These are phyloP conservation scores for Theonella swinhoei DNA, from an alignment of 37 sponge, comb jelly and placozoan species.

Conservation along the genomic window DNA sequence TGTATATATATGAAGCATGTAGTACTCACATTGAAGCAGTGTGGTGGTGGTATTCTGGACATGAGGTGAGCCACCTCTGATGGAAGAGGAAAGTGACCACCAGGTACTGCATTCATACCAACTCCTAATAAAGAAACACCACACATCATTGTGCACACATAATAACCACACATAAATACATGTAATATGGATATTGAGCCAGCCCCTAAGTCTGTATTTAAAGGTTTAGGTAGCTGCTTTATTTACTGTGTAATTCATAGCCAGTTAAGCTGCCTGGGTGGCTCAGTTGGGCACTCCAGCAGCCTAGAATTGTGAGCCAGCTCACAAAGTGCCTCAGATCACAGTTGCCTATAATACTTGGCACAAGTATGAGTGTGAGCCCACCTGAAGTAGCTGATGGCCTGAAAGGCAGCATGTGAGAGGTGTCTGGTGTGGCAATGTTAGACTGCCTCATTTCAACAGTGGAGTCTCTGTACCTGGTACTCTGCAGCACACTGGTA, in stretches of 20 bases:
- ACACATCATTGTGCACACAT: no score
- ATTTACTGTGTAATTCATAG: no score
- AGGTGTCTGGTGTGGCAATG: slow-evolving; percentile 75
- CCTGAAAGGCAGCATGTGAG: slow-evolving; percentile 89
- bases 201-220: no score
- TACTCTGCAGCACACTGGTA: slow-evolving; percentile 11
- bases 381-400: slow-evolving; percentile 72
- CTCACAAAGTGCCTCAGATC: no score
- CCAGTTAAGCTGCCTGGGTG: no score
- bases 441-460: neutral
- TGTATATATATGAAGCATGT: no score
- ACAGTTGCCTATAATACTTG: no score
- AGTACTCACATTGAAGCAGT: slow-evolving; percentile 87
- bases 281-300: no score
- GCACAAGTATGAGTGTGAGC: no score
- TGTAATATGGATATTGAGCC: no score
- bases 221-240: no score
- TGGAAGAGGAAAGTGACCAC: slow-evolving; percentile 84
- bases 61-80: slow-evolving; percentile 72
- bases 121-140: slow-evolving; percentile 61
- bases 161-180: neutral
- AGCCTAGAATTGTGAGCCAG: no score
- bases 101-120: slow-evolving; percentile 77
- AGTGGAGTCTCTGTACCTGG: neutral
- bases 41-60: slow-evolving; percentile 85